Evolutionary conservation across 2,113 vertebrate species (phyloP).

Genomic region (Hiodon tergisus): DNA sequence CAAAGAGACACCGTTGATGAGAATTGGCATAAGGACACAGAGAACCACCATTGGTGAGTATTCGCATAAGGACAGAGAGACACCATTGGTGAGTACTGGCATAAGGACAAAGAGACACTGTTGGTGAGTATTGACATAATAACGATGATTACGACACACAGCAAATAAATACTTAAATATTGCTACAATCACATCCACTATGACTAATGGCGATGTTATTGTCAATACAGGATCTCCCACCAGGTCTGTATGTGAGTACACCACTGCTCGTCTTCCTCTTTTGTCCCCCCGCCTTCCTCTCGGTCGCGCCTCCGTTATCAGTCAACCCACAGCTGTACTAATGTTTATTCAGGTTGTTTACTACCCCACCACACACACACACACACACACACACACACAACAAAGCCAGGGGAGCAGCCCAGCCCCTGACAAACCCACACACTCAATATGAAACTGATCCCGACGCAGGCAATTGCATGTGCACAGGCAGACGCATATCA

Average conservation of each 20-base stretch:
- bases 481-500: too few species aligned
- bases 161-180: neutral
- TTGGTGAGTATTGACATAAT: too few species aligned
- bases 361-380: constrained; percentile 27
- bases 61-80: constrained; percentile 4
- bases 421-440: neutral
- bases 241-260: neutral
- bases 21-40: neutral
- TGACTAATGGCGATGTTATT: neutral
- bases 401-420: neutral
- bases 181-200: neutral
- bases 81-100: neutral
- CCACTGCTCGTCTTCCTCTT: constrained; percentile 35
- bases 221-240: neutral
- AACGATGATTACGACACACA: neutral
- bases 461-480: too few species aligned
- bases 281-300: constrained; percentile 47
- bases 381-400: neutral
- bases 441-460: neutral
- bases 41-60: too few species aligned
- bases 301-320: constrained; percentile 54
- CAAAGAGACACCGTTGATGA: neutral
- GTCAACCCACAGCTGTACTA: constrained; percentile 64
- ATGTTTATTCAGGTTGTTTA: constrained; percentile 74
- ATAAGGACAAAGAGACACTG: neutral